These are phyloP conservation scores for Lanius collurio DNA, from an alignment of 2,113 vertebrate genomes.

Conservation along the genomic window DNA sequence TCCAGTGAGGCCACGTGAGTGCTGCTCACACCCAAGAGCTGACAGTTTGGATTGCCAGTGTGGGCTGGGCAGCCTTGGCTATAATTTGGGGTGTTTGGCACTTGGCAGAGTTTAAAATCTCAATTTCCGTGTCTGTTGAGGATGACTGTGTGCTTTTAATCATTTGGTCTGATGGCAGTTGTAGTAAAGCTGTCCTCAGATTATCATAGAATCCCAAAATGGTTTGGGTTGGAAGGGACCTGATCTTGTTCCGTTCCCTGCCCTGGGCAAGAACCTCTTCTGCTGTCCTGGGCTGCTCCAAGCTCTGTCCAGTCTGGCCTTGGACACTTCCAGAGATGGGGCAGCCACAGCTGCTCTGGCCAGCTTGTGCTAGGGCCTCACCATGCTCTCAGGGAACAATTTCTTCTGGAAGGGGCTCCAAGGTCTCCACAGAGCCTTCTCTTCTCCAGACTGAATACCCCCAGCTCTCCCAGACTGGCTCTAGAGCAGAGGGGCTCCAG, in stretches of 20 bases:
- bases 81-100: background rate
- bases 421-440: background rate
- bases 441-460: background rate
- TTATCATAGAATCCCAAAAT: background rate
- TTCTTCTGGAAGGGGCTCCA: background rate
- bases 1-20: background rate
- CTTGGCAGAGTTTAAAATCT: background rate
- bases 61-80: background rate
- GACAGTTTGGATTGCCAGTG: background rate
- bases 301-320: accelerated
- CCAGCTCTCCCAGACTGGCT: background rate
- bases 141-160: background rate
- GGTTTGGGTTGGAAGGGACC: background rate
- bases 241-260: background rate
- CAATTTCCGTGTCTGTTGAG: background rate
- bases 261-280: background rate
- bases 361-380: background rate
- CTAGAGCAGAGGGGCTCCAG: background rate
- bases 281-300: background rate
- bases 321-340: background rate
- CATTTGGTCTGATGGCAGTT: background rate
- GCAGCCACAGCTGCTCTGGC: background rate
- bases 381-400: background rate
- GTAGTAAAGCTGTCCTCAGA: background rate
- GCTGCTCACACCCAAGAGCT: background rate